These are phyloP conservation scores for Phyllostomus hastatus DNA, from an alignment of 2,113 vertebrate species.

Conservation along the genomic window DNA sequence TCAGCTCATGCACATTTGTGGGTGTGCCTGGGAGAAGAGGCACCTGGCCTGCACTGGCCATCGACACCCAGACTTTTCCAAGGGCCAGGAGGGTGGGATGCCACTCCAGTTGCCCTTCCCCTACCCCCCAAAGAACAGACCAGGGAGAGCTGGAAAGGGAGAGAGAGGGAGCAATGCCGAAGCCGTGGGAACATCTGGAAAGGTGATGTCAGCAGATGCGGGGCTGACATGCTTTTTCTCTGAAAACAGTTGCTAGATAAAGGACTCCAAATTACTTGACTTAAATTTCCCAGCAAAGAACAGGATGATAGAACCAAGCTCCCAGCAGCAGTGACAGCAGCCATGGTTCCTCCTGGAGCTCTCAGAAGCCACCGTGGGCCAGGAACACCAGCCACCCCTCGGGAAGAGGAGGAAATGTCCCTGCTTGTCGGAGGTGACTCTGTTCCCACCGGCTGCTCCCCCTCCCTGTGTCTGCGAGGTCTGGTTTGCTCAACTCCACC, in stretches of 20 bases:
- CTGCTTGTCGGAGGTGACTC: background rate
- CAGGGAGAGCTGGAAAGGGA: background rate
- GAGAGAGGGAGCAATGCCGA: fast-evolving
- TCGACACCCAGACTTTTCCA: too few species aligned
- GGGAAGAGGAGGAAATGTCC: background rate
- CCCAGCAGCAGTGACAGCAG: background rate
- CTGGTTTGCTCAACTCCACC: background rate
- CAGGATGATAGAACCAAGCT: background rate
- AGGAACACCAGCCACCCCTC: fast-evolving
- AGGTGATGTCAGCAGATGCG: background rate
- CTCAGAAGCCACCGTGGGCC: background rate
- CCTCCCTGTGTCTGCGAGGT: background rate
- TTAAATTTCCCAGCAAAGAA: background rate
- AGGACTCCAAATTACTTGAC: background rate
- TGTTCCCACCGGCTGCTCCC: background rate
- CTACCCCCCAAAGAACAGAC: fast-evolving
- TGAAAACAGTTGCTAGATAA: background rate
- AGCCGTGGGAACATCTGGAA: background rate
- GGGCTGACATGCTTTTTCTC: background rate
- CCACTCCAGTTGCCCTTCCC: background rate
- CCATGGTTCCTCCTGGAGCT: background rate
- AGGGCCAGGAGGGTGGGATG: background rate
- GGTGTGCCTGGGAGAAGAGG: background rate
- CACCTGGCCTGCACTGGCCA: fast-evolving
- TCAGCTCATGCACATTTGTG: background rate